Evolutionary conservation across 2,797 vertebrate genomes (phyloP).

Genomic region (Buceros bicornis): DNA sequence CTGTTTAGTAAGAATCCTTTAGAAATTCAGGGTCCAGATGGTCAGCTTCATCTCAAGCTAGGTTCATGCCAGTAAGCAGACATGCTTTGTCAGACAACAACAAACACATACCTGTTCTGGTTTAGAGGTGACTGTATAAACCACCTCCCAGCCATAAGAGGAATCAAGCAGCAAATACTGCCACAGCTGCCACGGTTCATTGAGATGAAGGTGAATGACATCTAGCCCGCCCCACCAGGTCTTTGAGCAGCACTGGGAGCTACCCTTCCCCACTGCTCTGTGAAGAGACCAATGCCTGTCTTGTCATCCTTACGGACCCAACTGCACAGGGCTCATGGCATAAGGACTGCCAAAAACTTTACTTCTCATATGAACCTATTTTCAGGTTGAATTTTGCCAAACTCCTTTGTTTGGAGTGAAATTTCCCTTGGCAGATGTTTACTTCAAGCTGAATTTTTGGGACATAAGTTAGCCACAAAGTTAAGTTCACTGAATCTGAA

Average conservation of each 20-base stretch:
- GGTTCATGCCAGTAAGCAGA: background rate
- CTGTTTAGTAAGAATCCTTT: conserved; percentile 9
- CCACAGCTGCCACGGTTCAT: background rate
- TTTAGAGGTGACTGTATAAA: background rate
- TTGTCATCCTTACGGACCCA: background rate
- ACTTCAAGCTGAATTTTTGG: background rate
- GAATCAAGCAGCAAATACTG: background rate
- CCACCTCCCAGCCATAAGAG: background rate
- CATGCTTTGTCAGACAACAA: background rate
- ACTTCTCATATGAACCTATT: background rate
- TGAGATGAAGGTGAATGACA: rapidly evolving
- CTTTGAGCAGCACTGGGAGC: background rate
- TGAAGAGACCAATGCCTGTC: background rate
- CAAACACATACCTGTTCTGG: background rate
- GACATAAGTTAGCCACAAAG: background rate
- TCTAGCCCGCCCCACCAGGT: rapidly evolving
- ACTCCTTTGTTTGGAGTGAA: background rate
- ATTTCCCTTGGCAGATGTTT: background rate
- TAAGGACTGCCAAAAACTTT: background rate
- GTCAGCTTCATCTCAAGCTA: background rate
- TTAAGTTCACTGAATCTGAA: background rate
- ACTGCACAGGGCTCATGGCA: rapidly evolving
- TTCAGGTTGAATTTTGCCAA: background rate
- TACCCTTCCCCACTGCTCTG: background rate
- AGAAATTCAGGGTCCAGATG: conserved; percentile 38